Conservation (phyloP, 2,113 vertebrate genomes). For the Tringa solitaria region DNA sequence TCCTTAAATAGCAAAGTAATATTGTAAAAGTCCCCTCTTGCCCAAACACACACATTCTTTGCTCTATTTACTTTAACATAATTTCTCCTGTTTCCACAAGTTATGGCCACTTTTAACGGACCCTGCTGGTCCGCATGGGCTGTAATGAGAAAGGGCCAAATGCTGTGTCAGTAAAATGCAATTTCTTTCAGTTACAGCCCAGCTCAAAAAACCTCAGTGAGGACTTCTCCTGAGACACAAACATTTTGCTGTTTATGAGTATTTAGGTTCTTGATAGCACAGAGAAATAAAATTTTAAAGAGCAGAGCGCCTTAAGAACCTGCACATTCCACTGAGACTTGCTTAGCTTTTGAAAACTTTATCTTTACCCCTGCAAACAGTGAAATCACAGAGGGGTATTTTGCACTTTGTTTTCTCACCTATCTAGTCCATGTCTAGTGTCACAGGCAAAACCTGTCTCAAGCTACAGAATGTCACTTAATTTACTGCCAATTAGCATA, state of each 20-base stretch:
- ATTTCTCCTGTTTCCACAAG: background rate
- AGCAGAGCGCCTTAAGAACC: background rate
- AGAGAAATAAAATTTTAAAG: background rate
- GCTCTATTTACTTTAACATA: background rate
- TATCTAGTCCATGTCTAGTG: background rate
- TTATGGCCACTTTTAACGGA: background rate
- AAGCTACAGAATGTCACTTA: background rate
- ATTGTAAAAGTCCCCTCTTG: background rate
- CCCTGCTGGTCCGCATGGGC: background rate
- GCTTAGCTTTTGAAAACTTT: background rate
- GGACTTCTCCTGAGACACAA: background rate
- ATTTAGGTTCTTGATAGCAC: background rate
- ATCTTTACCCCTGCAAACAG: background rate
- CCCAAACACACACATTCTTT: background rate
- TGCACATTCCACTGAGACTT: background rate
- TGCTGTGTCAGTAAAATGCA: fast-evolving
- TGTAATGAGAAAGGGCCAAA: background rate
- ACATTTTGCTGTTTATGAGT: background rate
- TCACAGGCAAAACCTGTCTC: background rate
- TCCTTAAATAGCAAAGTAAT: background rate
- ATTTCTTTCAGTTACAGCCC: background rate
- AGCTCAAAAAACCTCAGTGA: background rate
- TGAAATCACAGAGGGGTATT: background rate
- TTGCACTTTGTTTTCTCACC: background rate
- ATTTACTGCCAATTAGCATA: background rate